These are phyloP conservation scores for Cataglyphis rosenhaueri DNA, from an alignment of 2,888 invertebrate species.

Conservation along the genomic window DNA sequence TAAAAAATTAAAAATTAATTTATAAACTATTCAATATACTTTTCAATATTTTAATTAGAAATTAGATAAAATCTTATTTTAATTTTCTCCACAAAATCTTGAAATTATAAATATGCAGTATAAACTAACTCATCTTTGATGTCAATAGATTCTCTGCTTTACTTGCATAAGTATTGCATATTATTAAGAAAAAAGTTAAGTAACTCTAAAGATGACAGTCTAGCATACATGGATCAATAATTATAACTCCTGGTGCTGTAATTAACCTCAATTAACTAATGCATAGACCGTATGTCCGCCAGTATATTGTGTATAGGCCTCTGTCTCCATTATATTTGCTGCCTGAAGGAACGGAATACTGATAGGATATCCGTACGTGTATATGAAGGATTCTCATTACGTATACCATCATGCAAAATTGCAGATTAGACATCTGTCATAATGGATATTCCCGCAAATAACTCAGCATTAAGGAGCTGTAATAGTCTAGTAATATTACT, in stretches of 20 bases:
- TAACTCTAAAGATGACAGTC: background rate
- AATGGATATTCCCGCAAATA: slow-evolving; percentile 38
- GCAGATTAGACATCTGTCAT: slow-evolving; percentile 48
- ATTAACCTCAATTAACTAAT: slow-evolving; percentile 40
- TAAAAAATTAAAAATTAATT: background rate
- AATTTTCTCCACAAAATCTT: background rate
- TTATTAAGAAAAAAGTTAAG: background rate
- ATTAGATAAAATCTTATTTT: background rate
- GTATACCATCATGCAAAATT: slow-evolving; percentile 10
- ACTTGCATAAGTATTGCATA: background rate
- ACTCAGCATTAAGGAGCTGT: background rate
- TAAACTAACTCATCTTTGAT: background rate
- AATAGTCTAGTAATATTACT: background rate
- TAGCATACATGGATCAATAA: background rate
- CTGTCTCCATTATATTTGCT: slow-evolving; percentile 30
- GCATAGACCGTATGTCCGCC: slow-evolving; percentile 13
- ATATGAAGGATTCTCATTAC: slow-evolving; percentile 21
- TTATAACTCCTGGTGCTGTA: background rate
- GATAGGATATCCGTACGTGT: background rate
- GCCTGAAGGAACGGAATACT: slow-evolving; percentile 41
- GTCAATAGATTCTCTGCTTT: background rate
- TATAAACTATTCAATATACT: background rate
- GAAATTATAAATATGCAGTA: background rate
- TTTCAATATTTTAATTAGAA: background rate
- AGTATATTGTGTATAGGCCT: background rate